Evolutionary conservation across 2,113 vertebrate genomes (phyloP).

Genomic region (Caloenas nicobarica): DNA sequence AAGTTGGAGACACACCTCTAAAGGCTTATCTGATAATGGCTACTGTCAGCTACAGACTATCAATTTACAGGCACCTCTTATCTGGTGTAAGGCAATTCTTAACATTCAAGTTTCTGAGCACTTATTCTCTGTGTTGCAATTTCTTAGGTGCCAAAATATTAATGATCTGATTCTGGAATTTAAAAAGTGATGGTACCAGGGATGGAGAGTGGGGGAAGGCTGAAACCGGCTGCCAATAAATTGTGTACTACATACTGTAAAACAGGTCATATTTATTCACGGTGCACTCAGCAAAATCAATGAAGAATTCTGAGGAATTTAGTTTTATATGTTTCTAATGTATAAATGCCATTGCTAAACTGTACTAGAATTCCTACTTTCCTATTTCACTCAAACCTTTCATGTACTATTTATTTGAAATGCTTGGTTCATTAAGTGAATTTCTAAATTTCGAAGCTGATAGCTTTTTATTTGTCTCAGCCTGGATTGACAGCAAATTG

Average conservation of each 20-base stretch:
- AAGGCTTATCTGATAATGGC: constrained; percentile 43
- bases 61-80: constrained; percentile 15
- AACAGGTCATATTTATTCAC: background rate
- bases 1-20: constrained; percentile 18
- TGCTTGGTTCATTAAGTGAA: background rate
- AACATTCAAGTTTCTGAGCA: background rate
- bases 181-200: background rate
- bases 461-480: constrained; percentile 7
- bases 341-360: background rate
- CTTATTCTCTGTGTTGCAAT: background rate
- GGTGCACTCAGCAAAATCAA: background rate
- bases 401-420: constrained; percentile 26
- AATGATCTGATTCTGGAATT: background rate
- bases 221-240: background rate
- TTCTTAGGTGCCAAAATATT: background rate
- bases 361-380: background rate
- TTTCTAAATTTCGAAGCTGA: constrained; percentile 10
- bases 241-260: background rate
- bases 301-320: background rate
- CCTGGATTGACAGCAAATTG: background rate
- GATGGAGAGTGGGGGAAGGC: background rate
- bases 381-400: constrained; percentile 17
- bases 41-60: constrained; percentile 29
- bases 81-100: constrained; percentile 12
- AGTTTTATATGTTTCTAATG: background rate